Evolutionary conservation across 2,113 vertebrate genomes (phyloP), one percentile per base, ranked within the genome.

Genomic region (Smithornis capensis): DNA sequence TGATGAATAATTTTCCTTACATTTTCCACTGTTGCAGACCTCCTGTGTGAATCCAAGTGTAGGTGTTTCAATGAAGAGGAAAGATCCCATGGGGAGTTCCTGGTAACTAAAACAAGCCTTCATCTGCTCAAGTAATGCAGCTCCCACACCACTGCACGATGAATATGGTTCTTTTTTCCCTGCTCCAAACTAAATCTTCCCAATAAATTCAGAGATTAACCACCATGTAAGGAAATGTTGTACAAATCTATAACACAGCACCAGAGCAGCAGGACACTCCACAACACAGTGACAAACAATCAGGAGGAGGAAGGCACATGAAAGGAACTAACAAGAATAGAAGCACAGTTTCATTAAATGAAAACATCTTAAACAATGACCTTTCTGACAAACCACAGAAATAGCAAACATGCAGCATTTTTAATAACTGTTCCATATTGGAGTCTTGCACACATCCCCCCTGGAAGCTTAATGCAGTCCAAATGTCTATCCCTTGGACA

Each of bases 371-470:
- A 81, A 95, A 69, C 70, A 88, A 44, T 86, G 92, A 89, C 92
- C 73, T 93, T 94, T 96, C 93, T 93, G 85, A 78, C 64, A 94
- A 96, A 96, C 92, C 93, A 81, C 94, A 96, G 59, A 86, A 94
- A 79, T 2, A 90, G 88, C 68, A 94, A 88, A 75, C 71, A 83
- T 21, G 92, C 44, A 86, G 82, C 45, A 31, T 77, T 86, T 78
- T 94, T 25, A 74, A 76, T 77, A 94, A 77, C 3, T 4, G 62
- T 68, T 95, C 78, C 52, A 67, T 90, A 55, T 47, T 88, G 38
- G 27, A 86, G 38, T 68, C 74, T 81, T 94, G 79, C 45, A 90
- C 56, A 68, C 52, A 87, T 52, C 59, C 40, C 64, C 85, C 79
- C 80, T 81, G 76, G 85, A 92, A 93, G 57, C 69, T 79, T 94